phyloP scores from a whole-genome alignment of 2,113 vertebrate species.

The Anthoscopus minutus region DNA sequence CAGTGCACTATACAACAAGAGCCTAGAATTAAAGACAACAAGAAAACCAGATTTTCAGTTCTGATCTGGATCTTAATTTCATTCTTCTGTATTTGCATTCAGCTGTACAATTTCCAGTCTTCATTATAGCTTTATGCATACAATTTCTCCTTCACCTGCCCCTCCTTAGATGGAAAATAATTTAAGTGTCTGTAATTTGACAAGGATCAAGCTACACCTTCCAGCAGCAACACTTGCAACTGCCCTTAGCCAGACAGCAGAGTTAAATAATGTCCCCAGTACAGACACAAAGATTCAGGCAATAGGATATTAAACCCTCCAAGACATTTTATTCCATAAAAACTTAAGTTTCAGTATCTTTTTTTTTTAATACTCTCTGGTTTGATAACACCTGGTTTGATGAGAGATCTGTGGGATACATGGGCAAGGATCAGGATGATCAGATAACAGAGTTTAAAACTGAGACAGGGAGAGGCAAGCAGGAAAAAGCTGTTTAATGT shows the following conservation, averaged over 20 bases:
- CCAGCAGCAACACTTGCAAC: not conserved
- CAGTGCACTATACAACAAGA: not conserved
- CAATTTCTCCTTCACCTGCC: not conserved
- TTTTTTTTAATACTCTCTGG: not conserved
- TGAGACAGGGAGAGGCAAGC: not conserved
- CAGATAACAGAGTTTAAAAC: not conserved
- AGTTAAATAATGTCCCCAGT: not conserved
- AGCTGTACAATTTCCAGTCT: not conserved
- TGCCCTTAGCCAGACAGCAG: not conserved
- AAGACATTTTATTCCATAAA: not conserved
- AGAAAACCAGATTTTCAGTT: slow-evolving; percentile 27
- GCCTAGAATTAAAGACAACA: not conserved
- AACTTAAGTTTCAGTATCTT: not conserved
- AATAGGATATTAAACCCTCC: not conserved
- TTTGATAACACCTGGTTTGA: not conserved
- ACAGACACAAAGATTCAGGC: not conserved
- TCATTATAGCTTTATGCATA: not conserved
- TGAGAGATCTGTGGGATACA: fast-evolving
- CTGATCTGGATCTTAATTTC: slow-evolving; percentile 25
- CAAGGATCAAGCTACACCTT: not conserved
- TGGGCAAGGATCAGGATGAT: not conserved
- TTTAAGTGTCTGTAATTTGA: not conserved
- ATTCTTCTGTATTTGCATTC: slow-evolving; percentile 15
- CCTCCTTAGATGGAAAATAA: not conserved
- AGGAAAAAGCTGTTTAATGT: not conserved